These are phyloP conservation scores for Montipora capitata DNA, from an alignment of 92 coral and sea anemone genomes.

Conservation along the genomic window DNA sequence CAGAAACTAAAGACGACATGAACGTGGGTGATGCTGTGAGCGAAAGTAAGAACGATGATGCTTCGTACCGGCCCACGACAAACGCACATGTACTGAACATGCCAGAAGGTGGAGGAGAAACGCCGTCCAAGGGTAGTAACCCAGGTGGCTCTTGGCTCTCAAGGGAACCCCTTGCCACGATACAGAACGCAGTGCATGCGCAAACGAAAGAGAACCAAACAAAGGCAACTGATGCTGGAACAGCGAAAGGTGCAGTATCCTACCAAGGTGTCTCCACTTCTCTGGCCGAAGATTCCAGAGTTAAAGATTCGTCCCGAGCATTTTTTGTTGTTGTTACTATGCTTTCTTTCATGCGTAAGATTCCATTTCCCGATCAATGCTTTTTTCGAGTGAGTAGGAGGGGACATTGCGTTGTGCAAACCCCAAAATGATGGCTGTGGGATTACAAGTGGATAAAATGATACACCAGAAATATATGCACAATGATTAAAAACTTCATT, in stretches of 20 bases:
- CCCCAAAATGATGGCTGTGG: too few relatives aligned
- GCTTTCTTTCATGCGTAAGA: too few relatives aligned
- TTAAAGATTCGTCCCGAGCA: too few relatives aligned
- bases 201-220: not conserved
- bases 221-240: not conserved
- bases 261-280: too few relatives aligned
- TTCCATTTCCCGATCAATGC: too few relatives aligned
- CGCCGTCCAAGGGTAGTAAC: constrained; percentile 2
- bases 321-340: too few relatives aligned
- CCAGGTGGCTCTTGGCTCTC: not conserved
- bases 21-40: not conserved
- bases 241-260: not conserved
- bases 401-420: too few relatives aligned
- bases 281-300: too few relatives aligned
- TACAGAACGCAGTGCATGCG: not conserved
- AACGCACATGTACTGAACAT: constrained; percentile 15
- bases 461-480: too few relatives aligned
- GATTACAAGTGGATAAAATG: too few relatives aligned
- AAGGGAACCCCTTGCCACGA: not conserved
- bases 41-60: not conserved
- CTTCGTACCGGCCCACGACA: not conserved
- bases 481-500: too few relatives aligned
- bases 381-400: too few relatives aligned
- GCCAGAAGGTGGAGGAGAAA: constrained; percentile 3
- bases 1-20: not conserved